Evolutionary conservation across 1,140 invertebrate genomes (phyloP), one percentile per base, ranked within the genome.

Genomic region (Caenorhabditis inopinata): DNA sequence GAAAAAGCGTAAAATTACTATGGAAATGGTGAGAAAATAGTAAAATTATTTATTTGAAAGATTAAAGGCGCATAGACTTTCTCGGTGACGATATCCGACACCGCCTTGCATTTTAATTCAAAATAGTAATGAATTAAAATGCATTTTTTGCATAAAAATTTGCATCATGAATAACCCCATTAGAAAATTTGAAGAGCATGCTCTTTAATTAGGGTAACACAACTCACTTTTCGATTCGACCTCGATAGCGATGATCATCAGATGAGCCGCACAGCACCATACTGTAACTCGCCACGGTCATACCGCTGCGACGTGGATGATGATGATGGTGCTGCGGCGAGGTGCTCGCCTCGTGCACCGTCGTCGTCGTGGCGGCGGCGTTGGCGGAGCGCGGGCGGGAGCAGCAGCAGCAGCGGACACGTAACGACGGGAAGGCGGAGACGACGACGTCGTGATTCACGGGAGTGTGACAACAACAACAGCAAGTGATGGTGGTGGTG

Each of bases 191-290:
- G n/a, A n/a, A n/a, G n/a, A n/a, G n/a, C n/a, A n/a, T n/a, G n/a
- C n/a, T n/a, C n/a, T n/a, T n/a, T n/a, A n/a, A n/a, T n/a, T n/a
- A n/a, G n/a, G n/a, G n/a, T n/a, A 53, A 74, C 27, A 62, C 18
- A 12, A 18, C 83, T 75, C 42, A 86, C 86, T 87, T 87, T 74
- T 87, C 86, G 32, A 88, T 87, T 62, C 87, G 76, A 12, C 87
- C 87, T 27, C 87, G 83, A 76, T 88, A 88, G 18, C 86, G 86
- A 27, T 88, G 86, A 42, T 88, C 86, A 79, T 88, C 87, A 42
- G 74, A 76, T 38, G 82, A 83, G 53, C 87, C 86, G 42, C 87
- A 88, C n/a, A 88, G 85, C 16, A 88, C 86, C 85, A 87, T 87
- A 46, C 86, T 84, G 74, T 87, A 87, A 27, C 83, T 78, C 21